Percentiles rank a stretch among this genome's conserved stretches.
Conservation (phyloP, 2,888 invertebrate genomes). For the Drosophila kuntzei region DNA sequence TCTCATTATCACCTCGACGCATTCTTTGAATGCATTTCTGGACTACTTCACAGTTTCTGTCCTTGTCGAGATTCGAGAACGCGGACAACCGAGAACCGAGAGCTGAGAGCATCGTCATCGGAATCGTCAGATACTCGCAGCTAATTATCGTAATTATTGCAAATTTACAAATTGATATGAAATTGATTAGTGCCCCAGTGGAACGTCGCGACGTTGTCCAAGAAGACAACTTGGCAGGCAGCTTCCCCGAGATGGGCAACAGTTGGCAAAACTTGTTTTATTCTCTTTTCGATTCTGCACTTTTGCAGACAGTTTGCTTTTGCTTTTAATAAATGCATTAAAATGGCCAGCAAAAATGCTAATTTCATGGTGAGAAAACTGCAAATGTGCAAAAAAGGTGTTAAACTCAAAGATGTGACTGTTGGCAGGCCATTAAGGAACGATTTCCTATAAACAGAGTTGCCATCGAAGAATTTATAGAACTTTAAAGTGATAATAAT, state of each 20-base stretch:
- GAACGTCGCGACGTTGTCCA: constrained; percentile 23
- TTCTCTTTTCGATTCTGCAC: constrained; percentile 13
- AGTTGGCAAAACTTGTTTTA: constrained; percentile 50
- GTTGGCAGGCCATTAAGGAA: constrained; percentile 5
- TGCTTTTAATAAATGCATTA: constrained; percentile 48
- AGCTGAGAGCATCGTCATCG: constrained; percentile 39
- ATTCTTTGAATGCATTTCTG: constrained; percentile 78
- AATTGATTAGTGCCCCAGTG: constrained; percentile 83
- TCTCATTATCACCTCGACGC: constrained; percentile 83
- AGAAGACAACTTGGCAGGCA: constrained; percentile 17
- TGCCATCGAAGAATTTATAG: background rate
- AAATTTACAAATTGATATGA: constrained; percentile 85
- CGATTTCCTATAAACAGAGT: background rate
- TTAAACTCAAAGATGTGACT: constrained; percentile 17
- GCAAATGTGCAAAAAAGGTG: constrained; percentile 34
- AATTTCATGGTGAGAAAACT: constrained; percentile 32
- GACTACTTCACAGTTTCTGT: constrained; percentile 18
- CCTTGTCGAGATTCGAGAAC: constrained; percentile 5
- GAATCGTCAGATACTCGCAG: constrained; percentile 76
- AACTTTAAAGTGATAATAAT: background rate
- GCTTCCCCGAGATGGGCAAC: constrained; percentile 29
- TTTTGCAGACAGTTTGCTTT: constrained; percentile 17
- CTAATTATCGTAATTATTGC: constrained; percentile 86
- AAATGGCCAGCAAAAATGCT: constrained; percentile 46
- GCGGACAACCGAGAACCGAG: background rate